phyloP scores from a whole-genome alignment of 1,140 invertebrate genomes.

The Tetragonula clypearis region DNA sequence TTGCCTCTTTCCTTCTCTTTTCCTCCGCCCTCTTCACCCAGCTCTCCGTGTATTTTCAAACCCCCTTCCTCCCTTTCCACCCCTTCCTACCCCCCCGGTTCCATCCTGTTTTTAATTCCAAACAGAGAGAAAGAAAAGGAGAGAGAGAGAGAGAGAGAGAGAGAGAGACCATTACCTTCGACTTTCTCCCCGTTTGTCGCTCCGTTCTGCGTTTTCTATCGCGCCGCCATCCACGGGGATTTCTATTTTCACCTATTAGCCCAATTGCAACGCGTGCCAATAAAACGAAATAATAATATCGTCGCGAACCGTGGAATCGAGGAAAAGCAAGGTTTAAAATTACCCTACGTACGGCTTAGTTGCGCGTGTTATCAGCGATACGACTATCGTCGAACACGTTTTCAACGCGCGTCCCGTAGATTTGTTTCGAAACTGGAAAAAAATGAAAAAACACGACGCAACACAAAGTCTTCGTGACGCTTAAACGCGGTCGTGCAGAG shows the following conservation, averaged over 20 bases:
- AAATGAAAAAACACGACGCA: no score
- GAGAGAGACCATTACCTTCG: background rate
- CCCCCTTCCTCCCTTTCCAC: background rate
- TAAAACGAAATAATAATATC: background rate
- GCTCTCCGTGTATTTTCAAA: background rate
- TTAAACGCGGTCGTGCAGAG: no score
- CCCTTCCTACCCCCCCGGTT: background rate
- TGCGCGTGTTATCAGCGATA: background rate
- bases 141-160: background rate
- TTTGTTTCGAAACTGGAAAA: no score
- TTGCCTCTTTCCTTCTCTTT: slow-evolving; percentile 51
- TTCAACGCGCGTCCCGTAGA: background rate
- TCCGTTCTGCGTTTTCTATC: background rate
- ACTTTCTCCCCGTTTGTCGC: background rate
- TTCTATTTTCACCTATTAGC: slow-evolving; percentile 31
- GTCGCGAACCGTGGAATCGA: no score
- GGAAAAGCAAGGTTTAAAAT: background rate
- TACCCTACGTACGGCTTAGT: background rate
- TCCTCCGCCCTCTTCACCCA: slow-evolving; percentile 23
- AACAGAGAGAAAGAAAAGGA: background rate
- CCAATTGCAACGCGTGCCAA: slow-evolving; percentile 4
- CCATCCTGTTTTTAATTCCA: background rate
- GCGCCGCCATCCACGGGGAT: background rate
- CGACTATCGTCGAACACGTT: background rate
- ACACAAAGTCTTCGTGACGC: no score